Evolutionary conservation across 2,888 invertebrate genomes (phyloP), one percentile per base, ranked within the genome.

Genomic region (Nomada flava): DNA sequence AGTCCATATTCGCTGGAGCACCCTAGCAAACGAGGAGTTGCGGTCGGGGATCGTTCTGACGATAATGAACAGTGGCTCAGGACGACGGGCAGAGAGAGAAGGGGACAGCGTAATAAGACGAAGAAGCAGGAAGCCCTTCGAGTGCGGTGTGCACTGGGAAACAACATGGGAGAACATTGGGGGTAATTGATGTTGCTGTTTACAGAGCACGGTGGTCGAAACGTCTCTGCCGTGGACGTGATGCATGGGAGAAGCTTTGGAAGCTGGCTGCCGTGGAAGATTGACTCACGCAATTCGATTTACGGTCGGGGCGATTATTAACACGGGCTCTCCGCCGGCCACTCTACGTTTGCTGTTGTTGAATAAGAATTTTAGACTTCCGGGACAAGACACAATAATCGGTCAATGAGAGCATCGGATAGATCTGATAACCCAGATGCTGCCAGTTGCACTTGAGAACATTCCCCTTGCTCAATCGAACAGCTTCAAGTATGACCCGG

Each of bases 1-100:
- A 57, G 65, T 79, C 60, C 71, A 72, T 73, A 77, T 83, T 83
- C 57, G 47, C 65, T 11, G 26, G 50, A 44, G 42, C 36, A 69
- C 63, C 75, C 70, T 68, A 65, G 36, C 29, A 20, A 26, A 42
- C 42, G 52, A 29, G 44, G 36, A 36, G 20, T 44, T 62, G 67
- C 47, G 42, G 52, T 67, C 65, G 29, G 59, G 57, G 52, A 79
- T 70, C 57, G 64, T 62, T 62, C 62, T 29, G n/a, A 18, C 52
- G 26, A 26, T 13, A 55, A 57, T 59, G 69, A 78, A 47, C 18
- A n/a, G 15, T 15, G 11, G 55, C 23, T 7, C 18, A 26, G 63
- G 55, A 13, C 2, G 53, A 36, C 10, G 1, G 52, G 4, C 18
- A 42, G n/a, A 62, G 11, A 29, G 7, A 65, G n/a, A n/a, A 1